Evolutionary conservation across 1,140 invertebrate species (phyloP).

Genomic region (Myzus persicae): DNA sequence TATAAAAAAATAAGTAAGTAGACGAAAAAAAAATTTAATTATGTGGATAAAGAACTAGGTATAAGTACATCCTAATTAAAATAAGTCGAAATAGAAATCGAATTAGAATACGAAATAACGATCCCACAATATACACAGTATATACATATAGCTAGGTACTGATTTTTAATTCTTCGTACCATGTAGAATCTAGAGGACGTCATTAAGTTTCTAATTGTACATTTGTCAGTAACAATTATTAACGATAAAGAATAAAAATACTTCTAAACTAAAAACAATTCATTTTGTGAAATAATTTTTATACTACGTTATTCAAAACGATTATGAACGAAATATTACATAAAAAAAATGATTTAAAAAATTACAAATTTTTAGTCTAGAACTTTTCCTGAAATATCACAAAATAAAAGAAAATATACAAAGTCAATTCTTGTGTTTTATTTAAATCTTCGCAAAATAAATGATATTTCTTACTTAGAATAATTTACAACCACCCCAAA

Average conservation of each 20-base stretch:
- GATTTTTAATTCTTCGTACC: neutral
- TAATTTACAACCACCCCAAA: neutral
- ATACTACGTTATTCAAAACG: neutral
- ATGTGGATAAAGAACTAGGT: too few relatives aligned
- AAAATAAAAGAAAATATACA: neutral
- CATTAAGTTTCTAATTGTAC: neutral
- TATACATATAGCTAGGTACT: neutral
- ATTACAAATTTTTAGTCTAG: too few relatives aligned
- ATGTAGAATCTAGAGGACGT: too few relatives aligned
- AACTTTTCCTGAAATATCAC: too few relatives aligned
- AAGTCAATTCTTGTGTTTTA: neutral
- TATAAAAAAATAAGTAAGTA: neutral
- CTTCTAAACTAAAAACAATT: neutral
- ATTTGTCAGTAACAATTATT: neutral
- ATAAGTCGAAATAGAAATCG: fast-evolving
- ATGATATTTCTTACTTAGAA: neutral
- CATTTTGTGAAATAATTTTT: neutral
- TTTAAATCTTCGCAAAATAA: neutral
- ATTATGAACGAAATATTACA: neutral
- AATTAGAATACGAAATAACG: too few relatives aligned
- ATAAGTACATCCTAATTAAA: too few relatives aligned
- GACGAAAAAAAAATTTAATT: neutral
- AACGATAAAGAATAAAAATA: neutral
- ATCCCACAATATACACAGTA: neutral
- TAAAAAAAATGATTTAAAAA: neutral